These are phyloP conservation scores for Tinea trinotella DNA, from an alignment of 2,888 invertebrate species.

Conservation along the genomic window DNA sequence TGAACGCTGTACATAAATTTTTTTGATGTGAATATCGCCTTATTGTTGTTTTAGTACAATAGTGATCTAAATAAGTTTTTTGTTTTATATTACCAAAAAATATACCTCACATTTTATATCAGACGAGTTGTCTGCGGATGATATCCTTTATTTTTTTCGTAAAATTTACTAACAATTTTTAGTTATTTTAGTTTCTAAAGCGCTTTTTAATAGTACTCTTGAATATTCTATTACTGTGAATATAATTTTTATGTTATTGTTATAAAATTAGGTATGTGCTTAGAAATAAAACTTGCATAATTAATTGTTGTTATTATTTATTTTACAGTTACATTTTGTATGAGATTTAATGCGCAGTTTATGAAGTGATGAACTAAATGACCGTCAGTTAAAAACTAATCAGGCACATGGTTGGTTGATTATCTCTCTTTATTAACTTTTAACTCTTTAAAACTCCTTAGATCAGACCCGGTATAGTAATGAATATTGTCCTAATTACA, in stretches of 20 bases:
- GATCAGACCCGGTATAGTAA: too few species aligned
- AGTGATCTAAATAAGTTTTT: too few species aligned
- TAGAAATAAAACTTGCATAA: not conserved
- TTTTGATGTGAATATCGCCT: too few species aligned
- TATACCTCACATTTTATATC: not conserved
- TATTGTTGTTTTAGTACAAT: too few species aligned
- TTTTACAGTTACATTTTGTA: not conserved
- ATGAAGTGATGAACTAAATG: too few species aligned
- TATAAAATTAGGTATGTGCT: not conserved
- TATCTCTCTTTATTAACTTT: too few species aligned
- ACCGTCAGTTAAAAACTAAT: too few species aligned
- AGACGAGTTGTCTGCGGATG: not conserved
- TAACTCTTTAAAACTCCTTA: too few species aligned
- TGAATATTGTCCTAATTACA: too few species aligned
- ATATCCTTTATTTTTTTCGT: not conserved
- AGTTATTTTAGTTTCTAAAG: not conserved
- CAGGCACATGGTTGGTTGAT: too few species aligned
- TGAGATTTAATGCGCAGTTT: not conserved
- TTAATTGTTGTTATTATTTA: not conserved
- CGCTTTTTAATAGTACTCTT: not conserved
- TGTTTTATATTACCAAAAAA: not conserved
- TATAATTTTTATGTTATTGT: not conserved
- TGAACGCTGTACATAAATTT: too few species aligned
- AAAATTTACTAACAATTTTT: slow-evolving; percentile 1
- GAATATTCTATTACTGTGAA: too few species aligned